phyloP scores from a whole-genome alignment of 2,113 vertebrate species.

The Coryphaenoides rupestris region DNA sequence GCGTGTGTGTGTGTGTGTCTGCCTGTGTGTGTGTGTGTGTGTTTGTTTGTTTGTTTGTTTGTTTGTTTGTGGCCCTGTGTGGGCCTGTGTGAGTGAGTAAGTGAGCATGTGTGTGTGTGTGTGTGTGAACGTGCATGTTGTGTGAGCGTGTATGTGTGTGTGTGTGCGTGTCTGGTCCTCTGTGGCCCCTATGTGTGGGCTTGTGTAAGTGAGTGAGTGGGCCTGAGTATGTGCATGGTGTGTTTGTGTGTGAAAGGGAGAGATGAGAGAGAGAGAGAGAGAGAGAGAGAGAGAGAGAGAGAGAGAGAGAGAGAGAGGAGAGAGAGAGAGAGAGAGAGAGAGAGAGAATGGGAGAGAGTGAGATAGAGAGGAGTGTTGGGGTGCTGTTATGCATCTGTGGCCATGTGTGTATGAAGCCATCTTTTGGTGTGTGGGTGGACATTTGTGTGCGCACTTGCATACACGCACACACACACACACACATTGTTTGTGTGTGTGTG shows the following conservation, averaged over 20 bases:
- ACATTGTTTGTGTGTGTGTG: too few relatives aligned
- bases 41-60: slow-evolving; percentile 17
- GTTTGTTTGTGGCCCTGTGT: not conserved
- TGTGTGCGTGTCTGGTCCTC: not conserved
- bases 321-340: not conserved
- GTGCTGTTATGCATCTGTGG: not conserved
- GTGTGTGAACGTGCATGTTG: slow-evolving; percentile 16
- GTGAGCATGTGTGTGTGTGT: slow-evolving; percentile 12
- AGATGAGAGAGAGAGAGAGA: too few relatives aligned
- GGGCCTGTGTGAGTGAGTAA: slow-evolving; percentile 12
- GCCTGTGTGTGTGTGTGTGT: slow-evolving; percentile 12
- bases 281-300: slow-evolving; percentile 3
- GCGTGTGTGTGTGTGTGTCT: slow-evolving; percentile 11
- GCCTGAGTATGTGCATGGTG: slow-evolving; percentile 15
- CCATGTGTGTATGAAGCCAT: not conserved
- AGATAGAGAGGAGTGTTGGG: not conserved
- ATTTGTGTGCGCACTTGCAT: too few relatives aligned
- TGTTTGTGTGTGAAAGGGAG: slow-evolving; percentile 15
- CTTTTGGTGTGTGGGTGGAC: not conserved
- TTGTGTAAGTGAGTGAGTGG: slow-evolving; percentile 9
- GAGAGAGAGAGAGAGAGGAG: slow-evolving; percentile 10
- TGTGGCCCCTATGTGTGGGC: not conserved
- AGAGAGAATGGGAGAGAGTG: not conserved
- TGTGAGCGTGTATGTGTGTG: slow-evolving; percentile 19
- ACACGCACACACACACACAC: too few relatives aligned